Evolutionary conservation across 1,140 invertebrate genomes (phyloP), one percentile per base, ranked within the genome.

Genomic region (Melanaphis sacchari): DNA sequence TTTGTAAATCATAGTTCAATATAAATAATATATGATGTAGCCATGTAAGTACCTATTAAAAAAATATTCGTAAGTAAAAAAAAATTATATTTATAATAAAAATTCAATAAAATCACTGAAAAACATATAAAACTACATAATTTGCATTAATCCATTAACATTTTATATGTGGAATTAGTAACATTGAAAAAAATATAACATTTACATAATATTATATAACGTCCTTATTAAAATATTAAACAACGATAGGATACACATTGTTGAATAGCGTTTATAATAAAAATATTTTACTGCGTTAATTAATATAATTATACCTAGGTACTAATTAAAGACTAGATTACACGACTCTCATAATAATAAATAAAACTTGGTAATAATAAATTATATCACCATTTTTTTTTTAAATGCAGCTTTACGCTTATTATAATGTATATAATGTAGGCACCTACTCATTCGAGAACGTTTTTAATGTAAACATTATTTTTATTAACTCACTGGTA

Each of bases 321-420:
- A 76, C 59, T 76, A 76, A 76, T 76, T 76, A n/a, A n/a, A 76
- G n/a, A 76, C 59, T n/a, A 76, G 59, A n/a, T n/a, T 76, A 76
- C 59, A n/a, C 59, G 31, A 76, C 31, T n/a, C 31, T 76, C n/a
- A n/a, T 66, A 66, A 31, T 66, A 66, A n/a, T 76, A 76, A 76
- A 76, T 76, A 76, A 76, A 76, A 76, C 59, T 76, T n/a, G 31
- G 31, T n/a, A 76, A 76, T 76, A 76, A 49, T 49, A 49, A 49
- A 76, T n/a, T 76, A 76, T 76, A n/a, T 15, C 15, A 76, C n/a
- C 31, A 49, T 76, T 76, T 76, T 66, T 76, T n/a, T 76, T n/a
- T 76, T n/a, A 24, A 66, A n/a, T 76, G 59, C 7, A 76, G 15
- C 15, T 76, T 76, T 76, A 76, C 31, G 4, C 31, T n/a, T n/a